Evolutionary conservation across 2,113 vertebrate genomes (phyloP).

Genomic region (Upupa epops): DNA sequence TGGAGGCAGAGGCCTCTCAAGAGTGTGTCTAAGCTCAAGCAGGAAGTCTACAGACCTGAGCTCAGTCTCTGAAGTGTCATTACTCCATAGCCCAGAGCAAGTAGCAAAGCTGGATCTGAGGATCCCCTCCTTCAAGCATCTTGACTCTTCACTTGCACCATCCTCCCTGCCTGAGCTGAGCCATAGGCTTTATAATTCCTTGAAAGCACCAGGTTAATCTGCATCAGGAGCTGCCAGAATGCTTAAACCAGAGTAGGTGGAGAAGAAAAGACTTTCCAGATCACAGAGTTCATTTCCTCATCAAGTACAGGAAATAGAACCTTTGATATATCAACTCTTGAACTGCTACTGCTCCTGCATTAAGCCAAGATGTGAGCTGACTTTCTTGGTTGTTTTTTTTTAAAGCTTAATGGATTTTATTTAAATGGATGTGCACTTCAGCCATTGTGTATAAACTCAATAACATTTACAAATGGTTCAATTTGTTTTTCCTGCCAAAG

Average conservation of each 20-base stretch:
- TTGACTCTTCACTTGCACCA: background rate
- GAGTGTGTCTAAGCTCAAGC: background rate
- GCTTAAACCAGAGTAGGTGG: background rate
- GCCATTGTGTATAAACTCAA: slow-evolving; percentile 43
- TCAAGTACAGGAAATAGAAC: background rate
- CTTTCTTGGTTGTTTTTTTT: background rate
- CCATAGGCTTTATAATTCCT: background rate
- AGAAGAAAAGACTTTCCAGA: background rate
- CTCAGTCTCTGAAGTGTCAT: fast-evolving
- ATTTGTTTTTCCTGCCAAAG: slow-evolving; percentile 53
- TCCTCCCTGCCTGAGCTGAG: background rate
- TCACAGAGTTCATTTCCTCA: slow-evolving; percentile 7
- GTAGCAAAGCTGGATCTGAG: fast-evolving
- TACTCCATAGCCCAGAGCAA: background rate
- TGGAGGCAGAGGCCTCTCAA: background rate
- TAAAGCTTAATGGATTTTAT: slow-evolving; percentile 31
- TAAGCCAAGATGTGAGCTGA: slow-evolving; percentile 7
- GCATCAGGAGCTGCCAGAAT: background rate
- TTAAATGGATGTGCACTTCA: slow-evolving; percentile 56
- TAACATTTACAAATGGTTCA: slow-evolving; percentile 52
- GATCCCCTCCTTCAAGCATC: background rate
- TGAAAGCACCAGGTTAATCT: background rate
- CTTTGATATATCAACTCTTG: background rate
- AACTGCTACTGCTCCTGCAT: slow-evolving; percentile 7
- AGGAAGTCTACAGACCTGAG: background rate